Percentiles rank a stretch among this genome's conserved stretches.
Conservation (phyloP, 2,797 vertebrate species). For the Paratrypauchen microcephalus region DNA sequence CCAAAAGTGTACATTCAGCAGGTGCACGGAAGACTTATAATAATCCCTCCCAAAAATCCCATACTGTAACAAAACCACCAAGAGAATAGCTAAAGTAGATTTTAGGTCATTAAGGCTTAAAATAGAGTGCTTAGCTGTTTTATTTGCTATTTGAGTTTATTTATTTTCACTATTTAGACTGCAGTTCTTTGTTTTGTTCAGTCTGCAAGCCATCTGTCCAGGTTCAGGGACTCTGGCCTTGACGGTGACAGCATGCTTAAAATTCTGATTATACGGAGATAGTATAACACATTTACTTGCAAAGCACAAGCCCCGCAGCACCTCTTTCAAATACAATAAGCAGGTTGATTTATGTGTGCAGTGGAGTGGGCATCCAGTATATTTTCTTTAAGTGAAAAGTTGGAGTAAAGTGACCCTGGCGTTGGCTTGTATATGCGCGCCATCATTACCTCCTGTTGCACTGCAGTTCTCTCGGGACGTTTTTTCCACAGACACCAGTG, state of each 20-base stretch:
- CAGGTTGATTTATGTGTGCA: constrained; percentile 67
- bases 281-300: constrained; percentile 50
- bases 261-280: constrained; percentile 53
- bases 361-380: constrained; percentile 54
- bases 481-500: constrained; percentile 60
- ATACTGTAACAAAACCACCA: constrained; percentile 21
- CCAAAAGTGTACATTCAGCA: constrained; percentile 67
- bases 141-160: background rate
- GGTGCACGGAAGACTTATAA: constrained; percentile 57
- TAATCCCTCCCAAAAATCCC: constrained; percentile 35
- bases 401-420: constrained; percentile 61
- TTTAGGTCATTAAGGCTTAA: constrained; percentile 7
- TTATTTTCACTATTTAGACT: background rate
- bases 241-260: constrained; percentile 31
- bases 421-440: constrained; percentile 36
- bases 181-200: constrained; percentile 12
- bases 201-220: constrained; percentile 51
- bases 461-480: constrained; percentile 31
- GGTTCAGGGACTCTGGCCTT: constrained; percentile 27
- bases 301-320: constrained; percentile 38
- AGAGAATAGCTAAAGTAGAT: constrained; percentile 16
- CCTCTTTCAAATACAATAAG: constrained; percentile 54
- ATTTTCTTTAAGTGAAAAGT: constrained; percentile 52
- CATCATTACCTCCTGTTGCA: constrained; percentile 64
- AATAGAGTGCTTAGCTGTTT: background rate